Percentiles rank a stretch among this genome's conserved stretches.
These are phyloP conservation scores for Monopis laevigella DNA, from an alignment of 2,888 invertebrate genomes.

Conservation along the genomic window DNA sequence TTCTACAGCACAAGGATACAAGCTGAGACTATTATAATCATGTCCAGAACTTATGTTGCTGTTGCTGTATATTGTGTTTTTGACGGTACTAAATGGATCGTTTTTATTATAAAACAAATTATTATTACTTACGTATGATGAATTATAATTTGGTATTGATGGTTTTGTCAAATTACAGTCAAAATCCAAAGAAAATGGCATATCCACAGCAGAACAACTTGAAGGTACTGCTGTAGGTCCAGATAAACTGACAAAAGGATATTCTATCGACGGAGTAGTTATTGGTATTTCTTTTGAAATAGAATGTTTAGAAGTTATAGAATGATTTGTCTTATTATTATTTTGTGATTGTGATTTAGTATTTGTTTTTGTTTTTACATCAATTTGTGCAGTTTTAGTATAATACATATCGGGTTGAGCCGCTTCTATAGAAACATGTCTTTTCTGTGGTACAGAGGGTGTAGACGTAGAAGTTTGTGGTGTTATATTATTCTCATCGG, in stretches of 20 bases:
- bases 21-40: constrained; percentile 50
- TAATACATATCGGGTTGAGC: constrained; percentile 5
- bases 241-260: constrained; percentile 49
- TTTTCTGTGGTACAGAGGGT: constrained; percentile 29
- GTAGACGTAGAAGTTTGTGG: constrained; percentile 19
- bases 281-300: constrained; percentile 29
- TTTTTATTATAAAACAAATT: constrained; percentile 52
- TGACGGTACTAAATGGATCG: constrained; percentile 48
- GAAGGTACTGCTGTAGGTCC: constrained; percentile 46
- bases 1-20: constrained; percentile 60
- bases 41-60: constrained; percentile 53
- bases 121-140: constrained; percentile 34
- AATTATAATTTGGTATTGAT: constrained; percentile 34
- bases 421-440: constrained; percentile 3
- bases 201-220: constrained; percentile 37
- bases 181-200: constrained; percentile 46
- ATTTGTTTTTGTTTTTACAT: constrained; percentile 27
- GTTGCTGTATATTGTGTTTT: constrained; percentile 54
- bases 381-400: constrained; percentile 12
- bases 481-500: constrained; percentile 37
- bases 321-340: constrained; percentile 28
- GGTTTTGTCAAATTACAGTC: constrained; percentile 46
- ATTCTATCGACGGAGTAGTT: constrained; percentile 36
- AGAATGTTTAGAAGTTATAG: constrained; percentile 26
- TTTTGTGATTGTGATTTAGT: constrained; percentile 20